Evolutionary conservation across 1,140 invertebrate species (phyloP), one percentile per base, ranked within the genome.

Genomic region (Pseudomyrmex concolor): DNA sequence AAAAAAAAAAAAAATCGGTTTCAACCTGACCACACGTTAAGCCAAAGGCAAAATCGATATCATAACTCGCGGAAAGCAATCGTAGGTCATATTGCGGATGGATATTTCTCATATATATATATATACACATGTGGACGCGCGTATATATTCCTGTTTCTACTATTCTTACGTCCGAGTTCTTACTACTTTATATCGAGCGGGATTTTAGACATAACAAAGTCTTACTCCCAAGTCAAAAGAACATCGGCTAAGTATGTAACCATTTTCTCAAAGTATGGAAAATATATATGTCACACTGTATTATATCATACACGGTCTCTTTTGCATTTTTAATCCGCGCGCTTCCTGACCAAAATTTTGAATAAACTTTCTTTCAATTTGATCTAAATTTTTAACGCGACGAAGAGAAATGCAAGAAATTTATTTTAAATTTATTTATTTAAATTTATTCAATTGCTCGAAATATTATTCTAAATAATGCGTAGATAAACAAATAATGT

Each of bases 11-110:
- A 2, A 70, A 78, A 17, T 57, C 19, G 12, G 15, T 22, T 86
- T 88, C 74, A 90, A 86, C 85, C 83, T 84, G 86, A 88, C 66
- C 83, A 85, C 87, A 74, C 73, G 66, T 84, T 78, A 85, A 90
- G 76, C 89, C 71, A 72, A 84, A 68, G 66, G 74, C 67, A 91
- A 89, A 89, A 90, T 91, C 88, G 86, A 90, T 91, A 90, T 82
- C 82, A 83, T 89, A 83, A 84, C 85, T 91, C 78, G 76, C 54
- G 70, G 74, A 76, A 51, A 70, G 62, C 77, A 84, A 70, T 85
- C 54, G 71, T 62, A 84, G 80, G 70, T 83, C 81, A 70, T 80
- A 83, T 87, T 84, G 84, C 83, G 70, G 76, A 80, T 63, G 70
- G 57, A 74, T 83, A 85, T 73, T 83, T 73, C 84, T 86, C 77